A percentile compares a stretch with the other conserved stretches of the same genome.
These are phyloP conservation scores for Notothenia rossii DNA, from an alignment of 2,113 vertebrate genomes.

Conservation along the genomic window DNA sequence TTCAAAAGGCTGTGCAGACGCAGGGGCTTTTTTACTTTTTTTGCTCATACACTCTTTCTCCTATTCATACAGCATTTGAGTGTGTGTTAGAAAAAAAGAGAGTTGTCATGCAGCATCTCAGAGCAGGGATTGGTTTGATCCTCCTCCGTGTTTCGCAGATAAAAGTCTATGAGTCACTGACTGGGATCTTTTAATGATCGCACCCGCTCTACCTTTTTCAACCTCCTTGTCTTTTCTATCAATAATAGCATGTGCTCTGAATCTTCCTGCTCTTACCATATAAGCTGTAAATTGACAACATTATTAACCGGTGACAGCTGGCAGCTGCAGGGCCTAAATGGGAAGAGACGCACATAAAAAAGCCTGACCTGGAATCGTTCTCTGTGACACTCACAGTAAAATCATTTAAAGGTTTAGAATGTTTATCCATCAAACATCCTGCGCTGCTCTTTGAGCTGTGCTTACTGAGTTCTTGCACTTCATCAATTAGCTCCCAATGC, in stretches of 20 bases:
- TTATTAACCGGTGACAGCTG: conserved; percentile 32
- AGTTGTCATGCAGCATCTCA: conserved; percentile 40
- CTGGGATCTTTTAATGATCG: conserved; percentile 71
- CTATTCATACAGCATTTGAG: conserved; percentile 44
- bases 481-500: conserved; percentile 33
- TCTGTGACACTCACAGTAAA: conserved; percentile 9
- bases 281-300: conserved; percentile 24
- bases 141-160: conserved; percentile 65
- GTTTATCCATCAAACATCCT: conserved; percentile 58
- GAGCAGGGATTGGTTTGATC: conserved; percentile 65
- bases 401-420: conserved; percentile 42
- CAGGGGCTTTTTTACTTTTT: conserved; percentile 26
- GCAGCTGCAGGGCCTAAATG: conserved; percentile 46
- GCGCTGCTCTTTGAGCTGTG: conserved; percentile 34
- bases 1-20: conserved; percentile 23
- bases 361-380: conserved; percentile 13
- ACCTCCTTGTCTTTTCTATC: conserved; percentile 46
- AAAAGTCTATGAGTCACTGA: conserved; percentile 76
- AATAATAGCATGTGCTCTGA: conserved; percentile 27
- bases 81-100: conserved; percentile 32
- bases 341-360: not conserved
- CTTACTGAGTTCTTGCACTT: conserved; percentile 33
- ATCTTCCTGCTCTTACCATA: conserved; percentile 5
- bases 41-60: conserved; percentile 35
- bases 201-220: conserved; percentile 57